These are phyloP conservation scores for Meloe dianella DNA, from an alignment of 2,888 invertebrate species.

Conservation along the genomic window DNA sequence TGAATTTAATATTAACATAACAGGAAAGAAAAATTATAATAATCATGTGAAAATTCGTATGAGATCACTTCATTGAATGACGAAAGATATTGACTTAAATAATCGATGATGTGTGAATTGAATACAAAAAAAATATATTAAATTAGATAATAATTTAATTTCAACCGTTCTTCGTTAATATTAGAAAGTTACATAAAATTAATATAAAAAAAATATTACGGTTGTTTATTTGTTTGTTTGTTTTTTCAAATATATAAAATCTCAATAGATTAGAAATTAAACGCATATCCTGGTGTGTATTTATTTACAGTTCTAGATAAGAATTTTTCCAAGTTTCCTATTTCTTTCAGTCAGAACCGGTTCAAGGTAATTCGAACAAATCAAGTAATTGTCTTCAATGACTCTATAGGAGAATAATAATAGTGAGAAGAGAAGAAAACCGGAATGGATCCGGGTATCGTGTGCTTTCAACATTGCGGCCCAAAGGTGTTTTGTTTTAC, in stretches of 20 bases:
- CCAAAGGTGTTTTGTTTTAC: conserved; percentile 82
- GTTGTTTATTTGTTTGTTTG: too few relatives aligned
- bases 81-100: conserved; percentile 1
- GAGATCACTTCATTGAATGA: not conserved
- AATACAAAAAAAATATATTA: not conserved
- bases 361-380: not conserved
- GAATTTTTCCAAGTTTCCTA: too few relatives aligned
- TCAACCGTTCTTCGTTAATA: not conserved
- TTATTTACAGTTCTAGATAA: too few relatives aligned
- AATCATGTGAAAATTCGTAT: not conserved
- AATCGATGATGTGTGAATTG: conserved; percentile 4
- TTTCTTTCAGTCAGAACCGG: not conserved
- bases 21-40: not conserved
- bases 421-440: not conserved
- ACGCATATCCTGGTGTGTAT: too few relatives aligned
- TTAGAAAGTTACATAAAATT: not conserved
- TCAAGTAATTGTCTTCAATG: not conserved
- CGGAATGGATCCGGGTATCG: conserved; percentile 78
- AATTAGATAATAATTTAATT: too few relatives aligned
- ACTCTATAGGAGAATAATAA: not conserved
- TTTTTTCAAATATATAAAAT: too few relatives aligned
- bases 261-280: too few relatives aligned
- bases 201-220: too few relatives aligned
- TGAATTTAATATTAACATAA: not conserved
- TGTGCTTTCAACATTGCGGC: conserved; percentile 90